Evolutionary conservation across 2,888 invertebrate species (phyloP).

Genomic region (Tenodera sinensis): DNA sequence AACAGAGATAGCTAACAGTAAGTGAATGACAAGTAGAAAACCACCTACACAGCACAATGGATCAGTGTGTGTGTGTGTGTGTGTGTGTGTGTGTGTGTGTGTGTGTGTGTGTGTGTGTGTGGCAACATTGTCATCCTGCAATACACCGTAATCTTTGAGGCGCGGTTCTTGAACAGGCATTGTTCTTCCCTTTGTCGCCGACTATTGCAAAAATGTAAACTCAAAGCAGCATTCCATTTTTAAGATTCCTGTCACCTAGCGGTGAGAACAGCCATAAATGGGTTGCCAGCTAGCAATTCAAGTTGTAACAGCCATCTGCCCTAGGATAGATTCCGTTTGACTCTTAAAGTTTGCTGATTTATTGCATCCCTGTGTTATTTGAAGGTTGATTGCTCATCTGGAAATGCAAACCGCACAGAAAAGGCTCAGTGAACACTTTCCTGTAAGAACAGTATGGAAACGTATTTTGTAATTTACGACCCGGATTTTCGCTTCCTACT

Average conservation of each 20-base stretch:
- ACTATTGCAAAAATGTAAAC: too few species aligned
- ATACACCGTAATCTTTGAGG: neutral
- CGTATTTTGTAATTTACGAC: too few species aligned
- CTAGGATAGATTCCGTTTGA: neutral
- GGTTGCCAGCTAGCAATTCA: neutral
- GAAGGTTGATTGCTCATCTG: too few species aligned
- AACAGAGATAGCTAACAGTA: neutral
- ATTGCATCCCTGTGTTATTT: too few species aligned
- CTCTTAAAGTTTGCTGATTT: neutral
- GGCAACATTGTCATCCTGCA: neutral
- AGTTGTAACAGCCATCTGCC: neutral
- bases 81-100: neutral
- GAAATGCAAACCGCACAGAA: too few species aligned
- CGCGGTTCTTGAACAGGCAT: neutral
- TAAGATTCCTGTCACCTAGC: neutral
- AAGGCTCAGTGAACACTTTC: too few species aligned
- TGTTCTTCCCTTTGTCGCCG: neutral
- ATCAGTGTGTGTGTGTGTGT: too few species aligned
- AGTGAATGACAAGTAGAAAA: neutral
- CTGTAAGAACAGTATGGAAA: too few species aligned
- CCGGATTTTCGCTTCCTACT: too few species aligned
- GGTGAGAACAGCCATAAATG: neutral
- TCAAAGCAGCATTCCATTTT: neutral
- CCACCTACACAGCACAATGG: neutral
- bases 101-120: neutral